Evolutionary conservation across 2,113 vertebrate species (phyloP), one percentile per base, ranked within the genome.

Genomic region (Corythornis cristatus): DNA sequence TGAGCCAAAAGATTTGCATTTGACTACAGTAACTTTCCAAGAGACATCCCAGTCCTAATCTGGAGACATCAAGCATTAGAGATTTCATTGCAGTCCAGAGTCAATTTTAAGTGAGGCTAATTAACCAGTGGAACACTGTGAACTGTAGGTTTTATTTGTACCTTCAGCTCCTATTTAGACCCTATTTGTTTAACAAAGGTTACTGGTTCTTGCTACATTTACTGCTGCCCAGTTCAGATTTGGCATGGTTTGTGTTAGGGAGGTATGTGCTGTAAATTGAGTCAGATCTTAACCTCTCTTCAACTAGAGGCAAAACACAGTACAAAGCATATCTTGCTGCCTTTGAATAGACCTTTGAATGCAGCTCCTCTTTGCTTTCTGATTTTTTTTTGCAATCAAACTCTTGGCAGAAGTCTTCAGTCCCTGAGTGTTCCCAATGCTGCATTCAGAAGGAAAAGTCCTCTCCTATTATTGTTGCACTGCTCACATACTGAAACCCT

Each of bases 321-420:
- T 8, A 82, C 10, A 16, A 74, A 66, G 28, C 15, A 1, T 2
- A 67, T 45, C 53, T 5, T 88, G 29, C 57, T 31, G 17, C 77
- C 45, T 88, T n/a, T 33, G 21, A 81, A 57, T 3, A 11, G 51
- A 83, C 15, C 56, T 82, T 3, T 19, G 31, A 37, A 26, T 16
- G 25, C 26, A 53, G 26, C 43, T 86, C 28, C 25, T 65, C 37
- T 60, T 42, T 20, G 16, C 0, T 0, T n/a, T 62, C 31, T 15
- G 37, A 51, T 51, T 26, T 31, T 62, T 78, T 78, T 89, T 19
- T 70, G 28, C 22, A 45, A 28, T 68, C 57, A 42, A 42, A 91
- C n/a, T 17, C 15, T 6, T 9, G 9, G 68, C n/a, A 88, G 29
- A 79, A 75, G 22, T 53, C 48, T 68, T 40, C 54, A 74, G 20